Conservation (phyloP, 2,113 vertebrate genomes). For the Colinus virginianus region DNA sequence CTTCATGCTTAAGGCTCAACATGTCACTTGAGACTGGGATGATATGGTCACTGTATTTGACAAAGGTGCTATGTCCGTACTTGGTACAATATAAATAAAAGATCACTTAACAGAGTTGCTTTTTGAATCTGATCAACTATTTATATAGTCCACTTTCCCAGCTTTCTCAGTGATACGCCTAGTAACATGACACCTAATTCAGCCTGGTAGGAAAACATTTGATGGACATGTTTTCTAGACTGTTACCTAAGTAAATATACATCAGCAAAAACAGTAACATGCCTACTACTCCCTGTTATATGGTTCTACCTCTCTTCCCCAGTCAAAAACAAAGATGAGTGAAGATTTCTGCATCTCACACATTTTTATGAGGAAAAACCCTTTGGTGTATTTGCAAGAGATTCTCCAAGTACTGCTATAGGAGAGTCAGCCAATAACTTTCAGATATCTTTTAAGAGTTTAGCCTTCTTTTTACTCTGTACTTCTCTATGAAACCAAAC, state of each 20-base stretch:
- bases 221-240: background rate
- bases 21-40: background rate
- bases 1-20: background rate
- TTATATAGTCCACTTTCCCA: background rate
- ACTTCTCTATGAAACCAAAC: background rate
- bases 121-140: background rate
- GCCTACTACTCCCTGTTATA: background rate
- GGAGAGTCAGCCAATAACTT: background rate
- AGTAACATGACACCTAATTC: background rate
- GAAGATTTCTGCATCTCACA: background rate
- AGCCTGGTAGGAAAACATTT: background rate
- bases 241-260: background rate
- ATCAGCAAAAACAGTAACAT: background rate
- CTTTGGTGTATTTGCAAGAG: background rate
- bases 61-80: background rate
- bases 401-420: background rate
- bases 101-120: background rate
- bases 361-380: background rate
- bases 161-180: background rate
- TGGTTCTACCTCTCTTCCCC: background rate
- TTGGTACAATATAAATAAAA: background rate
- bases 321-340: slow-evolving; percentile 2
- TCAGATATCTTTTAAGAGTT: background rate
- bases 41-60: background rate
- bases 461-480: background rate